phyloP scores from a whole-genome alignment of 2,888 invertebrate genomes.

The Lasioglossum villosulum region DNA sequence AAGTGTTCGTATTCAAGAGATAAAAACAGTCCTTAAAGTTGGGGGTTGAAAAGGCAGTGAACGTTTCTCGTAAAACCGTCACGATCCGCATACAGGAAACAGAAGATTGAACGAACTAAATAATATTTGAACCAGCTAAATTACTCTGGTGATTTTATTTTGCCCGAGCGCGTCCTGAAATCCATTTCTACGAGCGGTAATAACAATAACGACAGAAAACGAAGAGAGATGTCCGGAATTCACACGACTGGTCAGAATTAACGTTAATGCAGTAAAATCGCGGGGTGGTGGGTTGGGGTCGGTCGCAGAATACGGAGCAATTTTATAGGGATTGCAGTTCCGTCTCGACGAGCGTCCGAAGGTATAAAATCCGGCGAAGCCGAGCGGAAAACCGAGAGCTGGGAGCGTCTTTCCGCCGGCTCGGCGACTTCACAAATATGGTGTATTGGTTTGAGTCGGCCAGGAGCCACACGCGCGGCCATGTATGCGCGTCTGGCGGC shows the following conservation, averaged over 20 bases:
- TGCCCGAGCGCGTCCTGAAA: background rate
- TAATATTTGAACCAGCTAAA: background rate
- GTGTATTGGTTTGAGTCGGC: background rate
- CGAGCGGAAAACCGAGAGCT: slow-evolving; percentile 47
- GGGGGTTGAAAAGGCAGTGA: background rate
- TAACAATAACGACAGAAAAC: background rate
- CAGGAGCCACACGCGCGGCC: background rate
- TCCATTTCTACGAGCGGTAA: background rate
- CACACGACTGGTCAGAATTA: background rate
- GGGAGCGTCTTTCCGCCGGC: slow-evolving; percentile 24
- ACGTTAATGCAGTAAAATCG: slow-evolving; percentile 3
- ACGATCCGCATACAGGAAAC: background rate
- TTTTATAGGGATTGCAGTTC: slow-evolving; percentile 27
- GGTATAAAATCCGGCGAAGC: slow-evolving; percentile 18
- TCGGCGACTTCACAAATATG: slow-evolving; percentile 36
- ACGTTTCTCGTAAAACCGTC: too few species aligned
- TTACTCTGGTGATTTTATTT: background rate
- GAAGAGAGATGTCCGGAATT: background rate
- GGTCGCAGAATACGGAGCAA: slow-evolving; percentile 4
- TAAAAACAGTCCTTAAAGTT: background rate
- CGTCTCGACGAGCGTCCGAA: slow-evolving; percentile 18
- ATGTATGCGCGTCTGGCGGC: slow-evolving; percentile 2
- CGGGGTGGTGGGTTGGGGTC: background rate
- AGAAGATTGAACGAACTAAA: background rate
- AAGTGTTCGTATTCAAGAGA: too few species aligned